Evolutionary conservation across 2,888 invertebrate genomes (phyloP).

Genomic region (Lysandra bellargus): DNA sequence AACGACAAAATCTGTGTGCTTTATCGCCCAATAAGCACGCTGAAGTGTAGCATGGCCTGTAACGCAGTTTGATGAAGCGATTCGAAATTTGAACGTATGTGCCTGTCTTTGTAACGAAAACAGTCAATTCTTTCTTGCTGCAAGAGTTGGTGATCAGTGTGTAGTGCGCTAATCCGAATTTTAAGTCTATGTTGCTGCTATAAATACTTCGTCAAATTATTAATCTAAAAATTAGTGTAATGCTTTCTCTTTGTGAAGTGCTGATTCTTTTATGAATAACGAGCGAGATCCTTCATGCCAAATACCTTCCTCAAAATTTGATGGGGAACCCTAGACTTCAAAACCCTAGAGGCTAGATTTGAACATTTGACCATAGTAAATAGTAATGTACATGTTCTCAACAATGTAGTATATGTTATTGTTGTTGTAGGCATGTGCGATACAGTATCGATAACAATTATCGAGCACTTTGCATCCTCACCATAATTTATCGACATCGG

Average conservation of each 20-base stretch:
- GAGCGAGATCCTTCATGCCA: not conserved
- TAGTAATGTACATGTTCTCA: not conserved
- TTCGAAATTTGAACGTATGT: no score
- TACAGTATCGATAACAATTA: slow-evolving; percentile 78
- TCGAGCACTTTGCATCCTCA: slow-evolving; percentile 79
- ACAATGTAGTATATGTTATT: slow-evolving; percentile 13
- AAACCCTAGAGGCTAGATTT: no score
- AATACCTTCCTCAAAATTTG: not conserved
- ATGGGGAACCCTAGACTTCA: no score
- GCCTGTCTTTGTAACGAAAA: no score
- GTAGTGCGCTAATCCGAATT: no score
- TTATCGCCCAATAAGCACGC: not conserved
- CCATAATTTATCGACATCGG: slow-evolving; percentile 77
- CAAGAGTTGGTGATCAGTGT: no score
- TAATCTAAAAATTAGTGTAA: no score
- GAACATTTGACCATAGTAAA: not conserved
- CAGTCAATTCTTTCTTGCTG: no score
- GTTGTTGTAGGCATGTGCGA: slow-evolving; percentile 55
- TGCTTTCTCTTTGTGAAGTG: no score
- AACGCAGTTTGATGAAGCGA: not conserved
- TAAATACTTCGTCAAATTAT: no score
- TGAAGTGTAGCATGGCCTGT: not conserved
- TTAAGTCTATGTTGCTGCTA: no score
- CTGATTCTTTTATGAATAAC: no score
- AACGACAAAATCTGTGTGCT: slow-evolving; percentile 52